Conservation (phyloP, 2,113 vertebrate genomes). For the Mesembrinibis cayennensis region DNA sequence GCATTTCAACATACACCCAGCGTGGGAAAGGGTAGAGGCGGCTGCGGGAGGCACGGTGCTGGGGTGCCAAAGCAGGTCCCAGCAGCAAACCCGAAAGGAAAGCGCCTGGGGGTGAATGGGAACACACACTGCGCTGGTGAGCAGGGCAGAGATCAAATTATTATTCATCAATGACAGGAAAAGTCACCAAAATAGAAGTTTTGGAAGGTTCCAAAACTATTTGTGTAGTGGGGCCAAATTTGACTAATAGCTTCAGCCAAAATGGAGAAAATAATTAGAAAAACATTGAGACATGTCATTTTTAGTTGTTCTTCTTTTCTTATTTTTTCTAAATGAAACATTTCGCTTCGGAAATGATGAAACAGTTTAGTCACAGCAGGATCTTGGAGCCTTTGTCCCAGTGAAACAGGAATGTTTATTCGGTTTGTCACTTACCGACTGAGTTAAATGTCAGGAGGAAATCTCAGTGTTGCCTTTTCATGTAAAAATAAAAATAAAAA, state of each 20-base stretch:
- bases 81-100: neutral
- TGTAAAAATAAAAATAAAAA: neutral
- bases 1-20: neutral
- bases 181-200: neutral
- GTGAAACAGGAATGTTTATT: conserved; percentile 7
- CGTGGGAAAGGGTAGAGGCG: neutral
- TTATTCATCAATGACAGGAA: neutral
- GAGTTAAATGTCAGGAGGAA: conserved; percentile 61
- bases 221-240: conserved; percentile 23
- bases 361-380: conserved; percentile 38
- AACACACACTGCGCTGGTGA: rapidly evolving
- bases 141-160: neutral
- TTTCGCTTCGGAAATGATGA: conserved; percentile 44
- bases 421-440: neutral
- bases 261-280: conserved; percentile 56
- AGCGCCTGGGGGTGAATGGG: neutral
- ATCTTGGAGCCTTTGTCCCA: conserved; percentile 41
- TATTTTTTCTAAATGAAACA: neutral
- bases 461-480: neutral
- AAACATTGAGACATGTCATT: conserved; percentile 42
- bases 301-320: neutral
- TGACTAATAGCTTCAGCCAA: conserved; percentile 17
- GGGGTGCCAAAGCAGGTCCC: neutral
- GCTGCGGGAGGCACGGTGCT: neutral
- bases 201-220: conserved; percentile 4